Conservation (phyloP, 2,113 vertebrate species). For the Microcebus jonahi region DNA sequence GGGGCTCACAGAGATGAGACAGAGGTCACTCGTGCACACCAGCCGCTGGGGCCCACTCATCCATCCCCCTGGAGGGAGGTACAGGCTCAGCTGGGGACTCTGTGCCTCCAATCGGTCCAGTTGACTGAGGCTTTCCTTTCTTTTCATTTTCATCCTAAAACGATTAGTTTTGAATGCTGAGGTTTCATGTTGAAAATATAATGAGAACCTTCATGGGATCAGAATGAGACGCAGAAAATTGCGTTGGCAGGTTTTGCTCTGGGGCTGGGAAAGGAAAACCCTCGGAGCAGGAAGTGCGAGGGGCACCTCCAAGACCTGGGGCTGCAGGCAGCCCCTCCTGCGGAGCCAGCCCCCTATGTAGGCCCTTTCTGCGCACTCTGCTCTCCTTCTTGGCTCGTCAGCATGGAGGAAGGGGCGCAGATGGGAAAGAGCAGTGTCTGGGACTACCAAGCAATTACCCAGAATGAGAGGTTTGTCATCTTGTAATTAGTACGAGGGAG, state of each 20-base stretch:
- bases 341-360: neutral
- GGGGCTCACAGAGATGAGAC: neutral
- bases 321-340: neutral
- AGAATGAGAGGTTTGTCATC: slow-evolving; percentile 55
- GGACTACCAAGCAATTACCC: slow-evolving; percentile 9
- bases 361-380: neutral
- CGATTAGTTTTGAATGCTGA: slow-evolving; percentile 69
- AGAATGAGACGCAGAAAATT: slow-evolving; percentile 59
- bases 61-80: neutral
- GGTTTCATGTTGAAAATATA: slow-evolving; percentile 68
- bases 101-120: slow-evolving; percentile 48
- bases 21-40: neutral
- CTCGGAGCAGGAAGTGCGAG: neutral
- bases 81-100: neutral
- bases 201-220: slow-evolving; percentile 65
- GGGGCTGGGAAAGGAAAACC: neutral
- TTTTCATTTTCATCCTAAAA: slow-evolving; percentile 70
- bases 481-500: neutral
- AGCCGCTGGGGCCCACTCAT: accelerated
- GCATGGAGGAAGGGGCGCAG: neutral
- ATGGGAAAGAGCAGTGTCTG: neutral
- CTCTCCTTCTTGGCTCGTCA: neutral
- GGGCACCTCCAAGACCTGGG: neutral
- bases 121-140: neutral
- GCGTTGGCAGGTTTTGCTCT: neutral